phyloP scores from a whole-genome alignment of 30 jellyfish, hydroid and myxozoan genomes.

The Hydractinia symbiolongicarpus region DNA sequence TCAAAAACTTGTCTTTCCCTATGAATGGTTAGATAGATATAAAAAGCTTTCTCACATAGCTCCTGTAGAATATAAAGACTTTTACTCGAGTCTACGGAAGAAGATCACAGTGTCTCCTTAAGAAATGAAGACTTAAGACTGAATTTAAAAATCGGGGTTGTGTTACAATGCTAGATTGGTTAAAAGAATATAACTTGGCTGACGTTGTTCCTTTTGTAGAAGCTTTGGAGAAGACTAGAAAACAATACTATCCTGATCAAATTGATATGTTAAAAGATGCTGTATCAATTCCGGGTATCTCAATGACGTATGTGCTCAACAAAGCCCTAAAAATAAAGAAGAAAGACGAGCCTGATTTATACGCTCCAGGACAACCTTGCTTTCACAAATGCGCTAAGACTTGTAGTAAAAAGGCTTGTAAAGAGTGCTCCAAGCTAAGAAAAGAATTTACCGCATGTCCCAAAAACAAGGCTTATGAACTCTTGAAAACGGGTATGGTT shows the following conservation, averaged over 20 bases:
- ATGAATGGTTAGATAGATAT: constrained; percentile 24
- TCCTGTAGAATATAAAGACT: constrained; percentile 19
- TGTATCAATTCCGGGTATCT: constrained; percentile 13
- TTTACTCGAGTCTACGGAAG: constrained; percentile 26
- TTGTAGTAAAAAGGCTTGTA: not conserved
- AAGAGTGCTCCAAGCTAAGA: not conserved
- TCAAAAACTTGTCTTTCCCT: constrained; percentile 30
- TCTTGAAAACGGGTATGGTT: constrained; percentile 37
- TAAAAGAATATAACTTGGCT: constrained; percentile 24
- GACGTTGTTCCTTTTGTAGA: constrained; percentile 35
- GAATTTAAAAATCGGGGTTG: not conserved
- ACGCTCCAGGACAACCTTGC: constrained; percentile 19
- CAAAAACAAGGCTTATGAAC: not conserved
- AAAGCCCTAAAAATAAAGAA: not conserved
- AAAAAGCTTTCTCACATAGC: constrained; percentile 8
- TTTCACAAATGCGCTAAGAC: not conserved
- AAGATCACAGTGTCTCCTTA: not conserved
- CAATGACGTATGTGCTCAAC: constrained; percentile 25
- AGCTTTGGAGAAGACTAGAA: constrained; percentile 28
- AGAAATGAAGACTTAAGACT: constrained; percentile 17
- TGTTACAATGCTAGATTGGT: constrained; percentile 21
- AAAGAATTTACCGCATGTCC: not conserved
- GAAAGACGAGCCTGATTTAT: not conserved
- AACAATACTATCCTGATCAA: constrained; percentile 19
- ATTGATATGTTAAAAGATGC: constrained; percentile 22